Base-by-base conservation (phyloP, 1,140 invertebrate species). In the Cyclargus thomasi region DNA sequence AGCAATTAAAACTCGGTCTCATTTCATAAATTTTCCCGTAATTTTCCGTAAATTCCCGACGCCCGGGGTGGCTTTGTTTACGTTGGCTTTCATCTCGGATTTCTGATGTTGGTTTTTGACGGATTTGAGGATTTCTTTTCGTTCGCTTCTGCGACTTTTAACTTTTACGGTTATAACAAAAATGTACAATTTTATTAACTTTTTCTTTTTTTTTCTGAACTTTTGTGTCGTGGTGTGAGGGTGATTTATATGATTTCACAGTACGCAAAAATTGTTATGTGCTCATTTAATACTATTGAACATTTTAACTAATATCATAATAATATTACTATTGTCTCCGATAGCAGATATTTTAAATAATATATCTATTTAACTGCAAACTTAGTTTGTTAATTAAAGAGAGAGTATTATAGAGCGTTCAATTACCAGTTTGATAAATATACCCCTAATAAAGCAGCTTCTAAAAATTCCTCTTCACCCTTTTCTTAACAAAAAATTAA, bases 1-100 rank as follows among this genome's bases (percentile, higher is more conserved):
- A 90, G 85, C 83, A 90, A 90, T 90, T 90, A 90, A 83, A 79
- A 74, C 77, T 77, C 76, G 73, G 39, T 47, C 75, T 75, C 69
- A 69, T 59, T 71, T 78, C 72, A 67, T 75, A 72, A 29, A 29
- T 86, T 87, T 87, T 82, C 85, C 80, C 77, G 76, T 76, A 59
- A 71, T 70, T 72, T 73, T 77, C 64, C 70, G 57, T 73, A 68
- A 67, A 70, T 77, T 77, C 67, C 67, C 62, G 65, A 74, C 70
- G 74, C 73, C 70, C 68, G 47, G 29, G 74, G 74, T 64, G 36
- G 68, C 29, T 70, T 69, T 70, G 71, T 69, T 73, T 71, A 20
- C 55, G 18, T 7, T 21, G 20, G 69, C 63, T 66, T 69, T 65
- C 39, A 70, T 70, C 67, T 69, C 29, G 53, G 53, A 35, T 65